Evolutionary conservation across 2,888 invertebrate genomes (phyloP), one percentile per base, ranked within the genome.

Genomic region (Punctoribates punctum): DNA sequence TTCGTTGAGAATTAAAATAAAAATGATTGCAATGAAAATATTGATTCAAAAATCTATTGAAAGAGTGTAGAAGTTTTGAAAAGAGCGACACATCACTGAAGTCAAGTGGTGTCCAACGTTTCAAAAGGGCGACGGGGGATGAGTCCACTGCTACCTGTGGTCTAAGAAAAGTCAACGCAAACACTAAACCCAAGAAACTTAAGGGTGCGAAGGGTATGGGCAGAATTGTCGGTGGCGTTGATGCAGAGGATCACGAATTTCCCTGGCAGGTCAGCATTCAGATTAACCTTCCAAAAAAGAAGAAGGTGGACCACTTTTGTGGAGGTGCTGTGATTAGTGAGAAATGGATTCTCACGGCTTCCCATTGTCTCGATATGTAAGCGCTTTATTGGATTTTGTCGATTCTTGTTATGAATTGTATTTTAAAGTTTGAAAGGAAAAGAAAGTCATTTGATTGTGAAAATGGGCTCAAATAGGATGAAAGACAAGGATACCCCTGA

Each of bases 301-400:
- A 42, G 2, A 38, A 42, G 23, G n/a, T 67, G 8, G 67, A 38
- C 17, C 77, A 77, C 34, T 78, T 78, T 57, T 79, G 79, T 34
- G 78, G 79, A 5, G 79, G 79, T 17, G 73, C 77, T 29, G 46
- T 79, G 6, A 73, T 79, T 23, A 73, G 27, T 34, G 72, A 78
- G 27, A 29, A 73, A 15, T 77, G 76, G 74, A 73, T 79, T 23
- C n/a, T 79, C 17, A 78, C 79, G 11, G 79, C 79, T 0, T 77
- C 79, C 25, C 79, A 79, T 62, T 79, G 79, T 75, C 51, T 78
- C 17, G 72, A 77, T 20, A 70, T 48, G 78, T 67, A 75, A 54
- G 25, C 11, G 20, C 29, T 46, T 25, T 3, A 51, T 51, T 25
- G n/a, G 1, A 29, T 54, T 17, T 60, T 60, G 4, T 23, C 4